Evolutionary conservation across 2,113 vertebrate genomes (phyloP), one percentile per base, ranked within the genome.

Genomic region (Chitala chitala): DNA sequence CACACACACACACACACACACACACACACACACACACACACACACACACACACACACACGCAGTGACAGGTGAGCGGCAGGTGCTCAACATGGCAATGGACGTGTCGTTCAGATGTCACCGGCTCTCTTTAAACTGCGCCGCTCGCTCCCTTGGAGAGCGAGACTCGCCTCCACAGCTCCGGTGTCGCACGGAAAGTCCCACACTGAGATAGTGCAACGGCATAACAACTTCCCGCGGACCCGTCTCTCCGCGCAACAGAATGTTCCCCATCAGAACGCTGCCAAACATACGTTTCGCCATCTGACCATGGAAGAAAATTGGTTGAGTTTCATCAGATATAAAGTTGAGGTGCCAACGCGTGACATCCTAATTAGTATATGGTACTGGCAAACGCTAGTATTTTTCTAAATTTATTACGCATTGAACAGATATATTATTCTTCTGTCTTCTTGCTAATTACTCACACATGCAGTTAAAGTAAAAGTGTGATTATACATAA

Each of bases 241-340:
- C 51, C 50, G 22, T 10, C 38, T 55, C 73, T 50, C 38, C 38
- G 13, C 24, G 40, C 73, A 20, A 69, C 73, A 75, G 65, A 68
- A 75, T 75, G 73, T 58, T 75, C 73, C 55, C 64, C 64, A 20
- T 46, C 73, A 31, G 65, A 22, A 17, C 38, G n/a, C 40, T 46
- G 73, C 73, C 73, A 75, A 75, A 26, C 73, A 75, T 75, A 75
- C 64, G 73, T 58, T 75, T 42, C 64, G 65, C 73, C 73, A 75
- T 75, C 73, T 75, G 73, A 75, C 63, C 71, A 44, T 55, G 17
- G 10, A 33, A 55, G 12, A 75, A 56, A 56, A 51, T 75, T 56
- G 64, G 53, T 75, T 48, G 24, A 50, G 22, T 69, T 75, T 69
- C 64, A 56, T 46, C 53, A 33, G 63, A 55, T 22, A 69, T 46